Evolutionary conservation across 2,113 vertebrate genomes (phyloP).

Genomic region (Aegotheles bennettii): DNA sequence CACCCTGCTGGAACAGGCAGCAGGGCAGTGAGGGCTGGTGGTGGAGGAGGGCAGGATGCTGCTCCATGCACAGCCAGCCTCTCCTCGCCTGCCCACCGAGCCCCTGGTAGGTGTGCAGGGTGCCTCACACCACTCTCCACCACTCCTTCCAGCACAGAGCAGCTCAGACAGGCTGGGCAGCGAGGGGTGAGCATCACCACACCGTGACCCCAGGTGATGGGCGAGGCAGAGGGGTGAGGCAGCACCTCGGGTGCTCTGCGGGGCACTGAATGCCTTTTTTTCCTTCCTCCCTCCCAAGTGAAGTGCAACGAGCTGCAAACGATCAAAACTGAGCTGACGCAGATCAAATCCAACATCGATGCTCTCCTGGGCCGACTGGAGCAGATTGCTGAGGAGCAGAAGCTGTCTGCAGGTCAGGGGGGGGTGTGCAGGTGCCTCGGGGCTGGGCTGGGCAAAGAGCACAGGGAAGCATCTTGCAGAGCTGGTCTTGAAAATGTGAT

Average conservation of each 20-base stretch:
- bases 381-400: constrained; percentile 87
- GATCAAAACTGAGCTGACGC: constrained; percentile 91
- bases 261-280: neutral
- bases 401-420: constrained; percentile 75
- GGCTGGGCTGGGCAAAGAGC: neutral
- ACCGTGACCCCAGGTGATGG: neutral
- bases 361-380: constrained; percentile 89
- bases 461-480: neutral
- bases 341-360: constrained; percentile 94
- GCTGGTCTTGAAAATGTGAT: rapidly evolving
- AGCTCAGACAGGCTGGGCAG: neutral
- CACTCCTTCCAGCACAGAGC: neutral
- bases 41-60: neutral
- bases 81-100: neutral
- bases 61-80: neutral
- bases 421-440: rapidly evolving
- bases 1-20: rapidly evolving
- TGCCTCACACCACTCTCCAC: neutral
- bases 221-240: neutral
- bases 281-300: constrained; percentile 64
- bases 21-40: neutral
- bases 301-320: constrained; percentile 87
- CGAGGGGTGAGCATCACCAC: neutral
- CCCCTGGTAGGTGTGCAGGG: too few relatives aligned
- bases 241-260: rapidly evolving